Conservation (phyloP, 2,797 vertebrate genomes). For the Aulostomus chinensis region DNA sequence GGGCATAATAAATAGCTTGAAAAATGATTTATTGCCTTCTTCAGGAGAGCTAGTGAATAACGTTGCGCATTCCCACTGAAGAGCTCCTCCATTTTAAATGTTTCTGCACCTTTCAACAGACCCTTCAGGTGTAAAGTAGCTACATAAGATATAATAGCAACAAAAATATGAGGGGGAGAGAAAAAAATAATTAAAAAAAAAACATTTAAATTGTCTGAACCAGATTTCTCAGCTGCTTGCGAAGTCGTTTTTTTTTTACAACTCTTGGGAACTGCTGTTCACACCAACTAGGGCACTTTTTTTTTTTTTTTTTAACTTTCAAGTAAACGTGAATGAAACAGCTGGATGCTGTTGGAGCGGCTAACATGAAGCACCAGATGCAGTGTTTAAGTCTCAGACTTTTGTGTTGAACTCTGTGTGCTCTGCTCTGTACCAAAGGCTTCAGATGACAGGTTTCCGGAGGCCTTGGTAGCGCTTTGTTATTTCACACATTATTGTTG, state of each 20-base stretch:
- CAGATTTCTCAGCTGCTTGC: slow-evolving; percentile 41
- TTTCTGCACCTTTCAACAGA: slow-evolving; percentile 51
- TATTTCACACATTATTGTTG: slow-evolving; percentile 71
- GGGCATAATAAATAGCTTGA: slow-evolving; percentile 71
- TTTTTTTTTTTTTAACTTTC: not conserved
- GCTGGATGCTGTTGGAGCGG: slow-evolving; percentile 64
- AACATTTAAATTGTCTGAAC: slow-evolving; percentile 55
- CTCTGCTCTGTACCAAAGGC: slow-evolving; percentile 47
- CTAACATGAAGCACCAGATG: slow-evolving; percentile 58
- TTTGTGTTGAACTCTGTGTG: slow-evolving; percentile 56
- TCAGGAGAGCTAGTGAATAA: slow-evolving; percentile 53
- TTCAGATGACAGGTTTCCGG: slow-evolving; percentile 61
- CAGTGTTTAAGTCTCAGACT: slow-evolving; percentile 48
- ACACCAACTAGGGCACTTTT: slow-evolving; percentile 44
- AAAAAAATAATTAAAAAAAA: slow-evolving; percentile 1
- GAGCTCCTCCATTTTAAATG: slow-evolving; percentile 50
- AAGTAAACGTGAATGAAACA: slow-evolving; percentile 64
- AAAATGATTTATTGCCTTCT: slow-evolving; percentile 68
- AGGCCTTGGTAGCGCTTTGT: slow-evolving; percentile 60
- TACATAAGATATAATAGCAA: slow-evolving; percentile 30
- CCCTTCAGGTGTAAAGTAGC: slow-evolving; percentile 42
- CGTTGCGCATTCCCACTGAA: slow-evolving; percentile 35
- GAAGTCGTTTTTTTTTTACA: slow-evolving; percentile 71
- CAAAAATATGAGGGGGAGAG: slow-evolving; percentile 16
- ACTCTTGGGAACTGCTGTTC: slow-evolving; percentile 39